Evolutionary conservation across 2,113 vertebrate genomes (phyloP), one percentile per base, ranked within the genome.

Genomic region (Fregetta grallaria): DNA sequence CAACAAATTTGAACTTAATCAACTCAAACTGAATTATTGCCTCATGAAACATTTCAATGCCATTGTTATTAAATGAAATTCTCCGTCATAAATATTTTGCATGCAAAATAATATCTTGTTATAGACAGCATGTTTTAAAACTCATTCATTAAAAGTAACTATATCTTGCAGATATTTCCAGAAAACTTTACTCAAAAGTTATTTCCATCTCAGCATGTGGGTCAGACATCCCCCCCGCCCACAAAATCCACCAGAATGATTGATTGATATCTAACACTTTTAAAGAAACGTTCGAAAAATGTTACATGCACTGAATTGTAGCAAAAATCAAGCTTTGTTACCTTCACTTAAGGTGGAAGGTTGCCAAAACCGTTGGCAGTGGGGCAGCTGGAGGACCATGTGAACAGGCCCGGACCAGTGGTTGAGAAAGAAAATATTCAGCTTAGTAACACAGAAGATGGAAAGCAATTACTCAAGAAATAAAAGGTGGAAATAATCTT

Each of bases 1-100:
- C 71, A 94, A 92, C 50, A 79, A 59, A 85, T 83, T 88, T 45
- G 42, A 92, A 90, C 83, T 94, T 93, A 76, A 92, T 96, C 61
- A 91, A 36, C n/a, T 89, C 73, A 91, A 44, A 82, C 49, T 85
- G 62, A 91, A 67, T 92, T 93, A 91, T 76, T 94, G 62, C 84
- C 63, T 66, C 27, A 86, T 89, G 80, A 82, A 96, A 53, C 40
- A 80, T 47, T 94, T 88, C 66, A 74, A 5, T 82, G 36, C 52
- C 23, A 14, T 79, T 62, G 63, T 92, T 94, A 61, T 91, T 91
- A 94, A 82, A 84, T 88, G 17, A 73, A 94, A 67, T 80, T 93
- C 22, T 71, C 3, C 4, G 26, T 88, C 27, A 92, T 23, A 95
- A 90, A 55, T 89, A 75, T 90, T 90, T 95, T 92, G 34, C 62